phyloP scores from a whole-genome alignment of 2,797 vertebrate genomes.

The Typhlichthys eigenmanni region DNA sequence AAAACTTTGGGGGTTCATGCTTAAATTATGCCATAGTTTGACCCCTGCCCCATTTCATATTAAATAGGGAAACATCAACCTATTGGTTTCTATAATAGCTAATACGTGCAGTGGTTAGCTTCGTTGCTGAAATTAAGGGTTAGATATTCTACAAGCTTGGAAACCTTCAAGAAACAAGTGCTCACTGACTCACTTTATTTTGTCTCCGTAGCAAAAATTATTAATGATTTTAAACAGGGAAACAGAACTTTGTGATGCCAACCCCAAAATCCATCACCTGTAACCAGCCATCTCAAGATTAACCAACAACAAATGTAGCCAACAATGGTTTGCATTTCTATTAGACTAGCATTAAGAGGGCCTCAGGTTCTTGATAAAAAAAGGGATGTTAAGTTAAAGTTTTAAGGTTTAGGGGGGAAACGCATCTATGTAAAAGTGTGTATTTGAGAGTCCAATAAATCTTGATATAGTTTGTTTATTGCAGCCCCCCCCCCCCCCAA shows the following conservation, averaged over 20 bases:
- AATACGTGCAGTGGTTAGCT: not conserved
- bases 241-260: too few relatives aligned
- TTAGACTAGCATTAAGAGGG: not conserved
- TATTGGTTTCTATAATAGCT: too few relatives aligned
- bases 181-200: too few relatives aligned
- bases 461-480: constrained; percentile 38
- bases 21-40: constrained; percentile 17
- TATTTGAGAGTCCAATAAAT: constrained; percentile 51
- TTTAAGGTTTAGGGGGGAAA: not conserved
- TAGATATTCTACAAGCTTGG: too few relatives aligned
- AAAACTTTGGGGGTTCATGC: constrained; percentile 51
- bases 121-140: not conserved
- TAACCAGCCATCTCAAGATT: too few relatives aligned
- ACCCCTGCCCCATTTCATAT: not conserved
- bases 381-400: not conserved
- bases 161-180: too few relatives aligned
- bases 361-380: constrained; percentile 2
- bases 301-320: constrained; percentile 23
- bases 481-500: constrained; percentile 34
- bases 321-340: not conserved
- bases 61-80: not conserved
- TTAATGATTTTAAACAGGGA: too few relatives aligned
- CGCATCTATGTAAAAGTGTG: constrained; percentile 37
- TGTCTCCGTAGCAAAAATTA: too few relatives aligned
- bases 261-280: too few relatives aligned